phyloP scores from a whole-genome alignment of 1,140 invertebrate species.

The Drosophila guanche region DNA sequence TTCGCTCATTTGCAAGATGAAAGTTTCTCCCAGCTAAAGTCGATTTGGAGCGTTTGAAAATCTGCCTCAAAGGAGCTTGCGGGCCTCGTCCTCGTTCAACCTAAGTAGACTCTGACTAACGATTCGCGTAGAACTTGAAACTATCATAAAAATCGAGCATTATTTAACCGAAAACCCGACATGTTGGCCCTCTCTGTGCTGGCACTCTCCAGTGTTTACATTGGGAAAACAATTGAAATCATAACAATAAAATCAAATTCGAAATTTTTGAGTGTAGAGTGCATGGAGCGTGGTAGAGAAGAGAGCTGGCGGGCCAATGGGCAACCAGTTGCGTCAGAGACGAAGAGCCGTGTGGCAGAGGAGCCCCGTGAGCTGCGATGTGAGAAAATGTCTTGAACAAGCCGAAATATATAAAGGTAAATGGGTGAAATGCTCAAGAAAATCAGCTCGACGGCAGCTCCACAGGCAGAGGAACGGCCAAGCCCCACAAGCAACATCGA shows the following conservation, averaged over 20 bases:
- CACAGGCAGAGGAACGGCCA: conserved; percentile 39
- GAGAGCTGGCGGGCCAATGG: conserved; percentile 42
- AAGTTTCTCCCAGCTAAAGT: not conserved
- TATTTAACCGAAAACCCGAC: conserved; percentile 52
- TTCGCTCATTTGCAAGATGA: too few species aligned
- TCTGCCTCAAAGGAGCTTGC: too few species aligned
- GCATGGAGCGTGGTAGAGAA: conserved; percentile 3
- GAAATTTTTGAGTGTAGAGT: conserved; percentile 64
- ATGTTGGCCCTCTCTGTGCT: conserved; percentile 38
- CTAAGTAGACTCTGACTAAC: conserved; percentile 1
- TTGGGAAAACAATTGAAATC: conserved; percentile 74
- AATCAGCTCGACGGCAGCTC: conserved; percentile 67
- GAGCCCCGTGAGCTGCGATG: conserved; percentile 39
- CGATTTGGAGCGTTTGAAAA: too few species aligned
- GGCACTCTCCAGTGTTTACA: conserved; percentile 73
- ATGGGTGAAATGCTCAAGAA: conserved; percentile 79
- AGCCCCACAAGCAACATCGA: conserved; percentile 18
- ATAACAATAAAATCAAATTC: conserved; percentile 81
- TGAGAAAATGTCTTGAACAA: conserved; percentile 70
- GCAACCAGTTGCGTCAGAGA: conserved; percentile 74
- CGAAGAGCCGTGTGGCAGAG: conserved; percentile 5
- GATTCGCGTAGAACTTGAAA: not conserved
- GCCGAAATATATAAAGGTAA: conserved; percentile 60
- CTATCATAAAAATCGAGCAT: conserved; percentile 41
- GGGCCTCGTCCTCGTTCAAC: not conserved